Evolutionary conservation across 2,797 vertebrate genomes (phyloP).

Genomic region (Anniella stebbinsi): DNA sequence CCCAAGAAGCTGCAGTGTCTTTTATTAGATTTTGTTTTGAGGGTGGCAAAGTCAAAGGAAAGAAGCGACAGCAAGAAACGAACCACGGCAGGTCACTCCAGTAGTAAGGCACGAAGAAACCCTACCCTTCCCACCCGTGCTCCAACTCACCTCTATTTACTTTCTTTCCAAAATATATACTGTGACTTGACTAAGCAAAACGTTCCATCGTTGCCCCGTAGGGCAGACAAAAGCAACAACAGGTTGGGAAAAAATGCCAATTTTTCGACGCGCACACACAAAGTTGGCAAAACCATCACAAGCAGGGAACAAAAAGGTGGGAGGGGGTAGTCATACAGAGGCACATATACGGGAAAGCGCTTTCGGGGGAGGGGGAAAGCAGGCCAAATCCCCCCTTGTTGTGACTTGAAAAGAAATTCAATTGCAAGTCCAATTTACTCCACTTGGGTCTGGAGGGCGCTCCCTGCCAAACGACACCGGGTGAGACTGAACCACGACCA

Average conservation of each 20-base stretch:
- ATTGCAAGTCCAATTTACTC: background rate
- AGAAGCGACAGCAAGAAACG: background rate
- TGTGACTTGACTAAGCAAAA: background rate
- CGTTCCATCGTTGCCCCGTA: background rate
- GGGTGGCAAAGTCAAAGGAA: background rate
- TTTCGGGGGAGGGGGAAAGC: background rate
- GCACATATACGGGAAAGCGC: background rate
- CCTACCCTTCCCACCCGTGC: background rate
- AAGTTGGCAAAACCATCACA: constrained; percentile 1
- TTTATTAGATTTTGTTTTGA: background rate
- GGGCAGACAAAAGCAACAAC: background rate
- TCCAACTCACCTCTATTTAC: constrained; percentile 33
- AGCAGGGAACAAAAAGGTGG: background rate
- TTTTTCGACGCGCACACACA: too few relatives aligned
- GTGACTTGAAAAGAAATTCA: background rate
- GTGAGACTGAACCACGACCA: background rate
- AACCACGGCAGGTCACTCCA: background rate
- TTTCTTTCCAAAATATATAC: background rate
- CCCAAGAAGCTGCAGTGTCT: background rate
- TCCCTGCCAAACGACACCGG: background rate
- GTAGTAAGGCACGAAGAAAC: background rate
- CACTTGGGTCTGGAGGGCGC: background rate
- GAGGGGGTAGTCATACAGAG: background rate
- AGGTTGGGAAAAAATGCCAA: background rate
- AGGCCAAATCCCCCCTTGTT: background rate